Conservation (phyloP, 1,140 invertebrate genomes). For the Hyphantria cunea region DNA sequence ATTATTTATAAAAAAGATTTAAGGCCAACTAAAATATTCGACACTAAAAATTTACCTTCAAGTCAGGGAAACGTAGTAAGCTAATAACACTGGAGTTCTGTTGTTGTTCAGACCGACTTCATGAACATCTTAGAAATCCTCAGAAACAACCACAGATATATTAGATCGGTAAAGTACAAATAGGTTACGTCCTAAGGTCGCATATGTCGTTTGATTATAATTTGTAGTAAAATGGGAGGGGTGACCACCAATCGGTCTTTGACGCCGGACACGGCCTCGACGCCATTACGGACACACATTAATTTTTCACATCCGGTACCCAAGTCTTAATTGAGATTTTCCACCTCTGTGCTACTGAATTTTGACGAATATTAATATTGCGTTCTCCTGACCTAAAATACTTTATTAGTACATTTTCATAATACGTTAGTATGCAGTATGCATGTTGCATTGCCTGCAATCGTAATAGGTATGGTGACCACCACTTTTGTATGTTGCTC, state of each 20-base stretch:
- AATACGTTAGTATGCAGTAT: too few species aligned
- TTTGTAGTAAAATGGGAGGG: conserved; percentile 36
- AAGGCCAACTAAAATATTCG: too few species aligned
- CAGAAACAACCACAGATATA: not conserved
- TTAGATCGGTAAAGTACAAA: not conserved
- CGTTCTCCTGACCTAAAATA: not conserved
- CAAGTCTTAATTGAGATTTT: conserved; percentile 54
- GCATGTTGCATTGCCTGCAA: too few species aligned
- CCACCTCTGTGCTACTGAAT: conserved; percentile 25
- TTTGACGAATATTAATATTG: conserved; percentile 9
- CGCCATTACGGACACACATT: conserved; percentile 56
- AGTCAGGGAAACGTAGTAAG: too few species aligned
- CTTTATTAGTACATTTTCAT: not conserved
- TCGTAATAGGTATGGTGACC: too few species aligned
- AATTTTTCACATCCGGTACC: conserved; percentile 60
- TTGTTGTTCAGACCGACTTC: too few species aligned
- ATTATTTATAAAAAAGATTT: too few species aligned
- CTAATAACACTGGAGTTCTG: too few species aligned
- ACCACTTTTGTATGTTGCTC: too few species aligned
- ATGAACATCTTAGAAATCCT: conserved; percentile 3
- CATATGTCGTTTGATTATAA: conserved; percentile 45
- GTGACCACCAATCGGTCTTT: conserved; percentile 45
- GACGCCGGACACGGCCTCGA: conserved; percentile 37
- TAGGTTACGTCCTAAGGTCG: not conserved
- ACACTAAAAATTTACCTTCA: too few species aligned